Evolutionary conservation across 2,888 invertebrate species (phyloP).

Genomic region (Cheilosia urbana): DNA sequence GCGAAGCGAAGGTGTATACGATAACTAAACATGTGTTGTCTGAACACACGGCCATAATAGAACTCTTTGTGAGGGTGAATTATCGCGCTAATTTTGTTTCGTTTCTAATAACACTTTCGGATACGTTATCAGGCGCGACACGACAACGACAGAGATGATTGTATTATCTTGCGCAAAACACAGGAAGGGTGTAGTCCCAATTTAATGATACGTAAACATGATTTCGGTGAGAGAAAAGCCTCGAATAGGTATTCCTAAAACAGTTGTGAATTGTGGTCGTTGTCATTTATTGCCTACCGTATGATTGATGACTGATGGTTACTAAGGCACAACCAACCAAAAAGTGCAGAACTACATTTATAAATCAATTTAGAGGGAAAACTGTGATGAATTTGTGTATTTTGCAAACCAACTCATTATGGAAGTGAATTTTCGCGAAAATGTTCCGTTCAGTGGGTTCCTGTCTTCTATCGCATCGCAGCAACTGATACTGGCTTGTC

Average conservation of each 20-base stretch:
- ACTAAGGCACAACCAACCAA: not conserved
- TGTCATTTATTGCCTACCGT: constrained; percentile 39
- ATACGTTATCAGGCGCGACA: constrained; percentile 46
- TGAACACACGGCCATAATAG: constrained; percentile 30
- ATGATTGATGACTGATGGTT: constrained; percentile 11
- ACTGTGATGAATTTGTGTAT: too few species aligned
- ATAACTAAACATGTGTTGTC: constrained; percentile 50
- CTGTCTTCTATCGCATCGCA: too few species aligned
- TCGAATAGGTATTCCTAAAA: not conserved
- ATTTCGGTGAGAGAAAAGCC: not conserved
- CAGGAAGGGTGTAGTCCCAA: constrained; percentile 29
- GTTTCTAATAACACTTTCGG: constrained; percentile 19
- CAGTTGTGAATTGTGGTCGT: not conserved
- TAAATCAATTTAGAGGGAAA: too few species aligned
- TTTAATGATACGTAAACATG: constrained; percentile 53
- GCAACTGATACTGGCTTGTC: not conserved
- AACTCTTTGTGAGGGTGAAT: constrained; percentile 53
- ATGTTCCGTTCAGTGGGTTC: too few species aligned
- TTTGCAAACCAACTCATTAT: too few species aligned
- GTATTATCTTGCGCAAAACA: constrained; percentile 27
- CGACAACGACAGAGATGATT: constrained; percentile 25
- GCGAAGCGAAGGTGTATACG: constrained; percentile 54
- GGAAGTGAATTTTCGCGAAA: too few species aligned
- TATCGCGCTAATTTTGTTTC: constrained; percentile 39
- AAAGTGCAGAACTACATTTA: too few species aligned